Evolutionary conservation across 2,797 vertebrate species (phyloP).

Genomic region (Sylvilagus floridanus): DNA sequence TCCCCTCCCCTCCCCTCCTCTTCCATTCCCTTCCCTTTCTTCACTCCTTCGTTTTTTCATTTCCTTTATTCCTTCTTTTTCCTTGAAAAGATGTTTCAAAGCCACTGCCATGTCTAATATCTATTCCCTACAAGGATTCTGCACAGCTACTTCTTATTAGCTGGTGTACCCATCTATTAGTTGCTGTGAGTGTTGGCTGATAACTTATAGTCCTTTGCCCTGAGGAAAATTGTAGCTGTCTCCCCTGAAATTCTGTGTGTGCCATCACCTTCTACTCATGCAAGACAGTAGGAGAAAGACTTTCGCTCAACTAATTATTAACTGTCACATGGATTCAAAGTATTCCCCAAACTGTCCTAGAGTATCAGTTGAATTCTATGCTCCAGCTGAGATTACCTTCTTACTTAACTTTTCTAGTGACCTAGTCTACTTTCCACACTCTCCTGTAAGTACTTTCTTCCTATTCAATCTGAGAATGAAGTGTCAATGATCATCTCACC

Average conservation of each 20-base stretch:
- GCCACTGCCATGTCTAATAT: background rate
- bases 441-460: too few relatives aligned
- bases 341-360: background rate
- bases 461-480: background rate
- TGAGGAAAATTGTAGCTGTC: background rate
- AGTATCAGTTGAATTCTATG: background rate
- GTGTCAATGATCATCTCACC: too few relatives aligned
- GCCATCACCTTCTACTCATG: accelerated
- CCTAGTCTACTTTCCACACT: background rate
- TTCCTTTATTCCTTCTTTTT: background rate
- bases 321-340: background rate
- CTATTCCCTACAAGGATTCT: background rate
- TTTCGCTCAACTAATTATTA: background rate
- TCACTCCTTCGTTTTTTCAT: too few relatives aligned
- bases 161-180: background rate
- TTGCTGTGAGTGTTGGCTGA: background rate
- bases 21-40: background rate
- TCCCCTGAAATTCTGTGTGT: background rate
- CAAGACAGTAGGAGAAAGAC: background rate
- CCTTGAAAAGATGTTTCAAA: background rate
- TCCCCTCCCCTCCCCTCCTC: too few relatives aligned
- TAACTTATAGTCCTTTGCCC: background rate
- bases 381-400: background rate
- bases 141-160: background rate
- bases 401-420: background rate